phyloP scores from a whole-genome alignment of 2,888 invertebrate genomes.

The Mantis religiosa region DNA sequence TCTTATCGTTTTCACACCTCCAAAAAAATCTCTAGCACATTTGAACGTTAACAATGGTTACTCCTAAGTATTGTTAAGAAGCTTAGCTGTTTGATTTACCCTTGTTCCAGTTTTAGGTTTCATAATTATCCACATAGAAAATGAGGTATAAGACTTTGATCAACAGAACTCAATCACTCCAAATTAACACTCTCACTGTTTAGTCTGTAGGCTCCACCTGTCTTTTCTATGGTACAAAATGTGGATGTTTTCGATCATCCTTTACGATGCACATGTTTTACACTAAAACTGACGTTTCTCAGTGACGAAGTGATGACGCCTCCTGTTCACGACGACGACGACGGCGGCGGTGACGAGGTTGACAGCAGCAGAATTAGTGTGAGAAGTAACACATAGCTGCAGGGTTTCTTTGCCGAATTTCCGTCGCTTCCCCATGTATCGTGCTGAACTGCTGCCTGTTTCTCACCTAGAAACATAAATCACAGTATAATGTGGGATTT shows the following conservation, averaged over 20 bases:
- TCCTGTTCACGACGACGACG: neutral
- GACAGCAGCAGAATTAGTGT: neutral
- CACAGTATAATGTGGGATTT: neutral
- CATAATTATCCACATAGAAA: too few species aligned
- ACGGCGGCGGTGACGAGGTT: too few species aligned
- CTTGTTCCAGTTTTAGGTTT: too few species aligned
- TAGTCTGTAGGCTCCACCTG: neutral
- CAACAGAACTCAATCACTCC: too few species aligned
- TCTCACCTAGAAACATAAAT: conserved; percentile 49
- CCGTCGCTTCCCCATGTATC: conserved; percentile 56
- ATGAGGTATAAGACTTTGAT: too few species aligned
- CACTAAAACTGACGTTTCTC: neutral
- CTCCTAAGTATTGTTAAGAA: too few species aligned
- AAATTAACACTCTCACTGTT: too few species aligned
- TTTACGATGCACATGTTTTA: neutral
- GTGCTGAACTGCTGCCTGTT: conserved; percentile 60
- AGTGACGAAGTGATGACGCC: neutral
- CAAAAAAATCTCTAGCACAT: too few species aligned
- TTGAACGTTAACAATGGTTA: too few species aligned
- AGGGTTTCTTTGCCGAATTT: neutral
- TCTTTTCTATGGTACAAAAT: neutral
- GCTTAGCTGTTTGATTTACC: too few species aligned
- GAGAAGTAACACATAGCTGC: neutral
- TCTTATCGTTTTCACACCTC: too few species aligned
- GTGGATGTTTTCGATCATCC: neutral